Percentiles rank a stretch among this genome's conserved stretches.
These are phyloP conservation scores for Drosophila longiperda DNA, from an alignment of 2,888 invertebrate species.

Conservation along the genomic window DNA sequence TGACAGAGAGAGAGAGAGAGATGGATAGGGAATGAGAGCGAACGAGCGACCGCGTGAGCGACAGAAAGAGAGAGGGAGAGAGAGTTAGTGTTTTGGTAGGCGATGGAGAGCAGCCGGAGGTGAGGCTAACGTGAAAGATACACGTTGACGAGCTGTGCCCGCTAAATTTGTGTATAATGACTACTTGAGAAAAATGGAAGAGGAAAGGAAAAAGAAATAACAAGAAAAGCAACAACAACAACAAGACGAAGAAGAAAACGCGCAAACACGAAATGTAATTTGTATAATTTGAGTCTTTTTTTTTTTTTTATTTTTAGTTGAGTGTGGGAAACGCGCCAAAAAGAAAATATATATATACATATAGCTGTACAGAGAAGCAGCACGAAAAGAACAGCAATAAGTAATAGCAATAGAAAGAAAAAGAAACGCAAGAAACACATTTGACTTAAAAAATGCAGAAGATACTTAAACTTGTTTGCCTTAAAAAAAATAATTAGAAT, in stretches of 20 bases:
- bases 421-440: slow-evolving; percentile 13
- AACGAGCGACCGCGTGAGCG: slow-evolving; percentile 3
- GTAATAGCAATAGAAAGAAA: background rate
- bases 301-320: slow-evolving; percentile 24
- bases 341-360: slow-evolving; percentile 36
- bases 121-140: slow-evolving; percentile 59
- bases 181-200: slow-evolving; percentile 72
- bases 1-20: slow-evolving; percentile 1
- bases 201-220: slow-evolving; percentile 27
- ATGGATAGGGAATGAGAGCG: background rate
- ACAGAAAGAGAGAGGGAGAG: background rate
- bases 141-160: slow-evolving; percentile 61
- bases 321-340: slow-evolving; percentile 77
- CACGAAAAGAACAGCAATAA: slow-evolving; percentile 11
- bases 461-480: background rate
- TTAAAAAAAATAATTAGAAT: background rate
- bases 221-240: slow-evolving; percentile 25
- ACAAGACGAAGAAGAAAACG: slow-evolving; percentile 36
- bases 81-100: background rate
- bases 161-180: slow-evolving; percentile 79
- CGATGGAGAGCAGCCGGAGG: slow-evolving; percentile 1
- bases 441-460: slow-evolving; percentile 3
- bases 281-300: slow-evolving; percentile 74
- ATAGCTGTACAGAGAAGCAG: slow-evolving; percentile 6
- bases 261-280: slow-evolving; percentile 79